A percentile compares a stretch with the other conserved stretches of the same genome.
phyloP scores from a whole-genome alignment of 2,113 vertebrate species.

The Nettapus auritus region DNA sequence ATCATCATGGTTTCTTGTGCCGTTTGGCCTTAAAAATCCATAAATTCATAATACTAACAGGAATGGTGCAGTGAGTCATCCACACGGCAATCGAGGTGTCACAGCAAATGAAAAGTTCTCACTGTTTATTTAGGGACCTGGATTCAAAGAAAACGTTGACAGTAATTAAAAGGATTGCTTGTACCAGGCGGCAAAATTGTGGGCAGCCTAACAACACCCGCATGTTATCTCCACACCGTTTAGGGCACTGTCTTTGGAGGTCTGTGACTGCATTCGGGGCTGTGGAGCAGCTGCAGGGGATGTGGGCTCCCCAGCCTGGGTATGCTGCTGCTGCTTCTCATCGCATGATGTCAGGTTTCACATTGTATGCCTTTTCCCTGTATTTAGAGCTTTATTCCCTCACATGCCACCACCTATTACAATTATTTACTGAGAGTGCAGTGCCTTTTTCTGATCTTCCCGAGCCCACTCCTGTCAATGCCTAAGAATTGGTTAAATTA shows the following conservation, averaged over 20 bases:
- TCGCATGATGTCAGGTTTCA: rapidly evolving
- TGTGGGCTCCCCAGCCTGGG: rapidly evolving
- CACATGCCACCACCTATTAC: not conserved
- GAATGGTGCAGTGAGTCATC: constrained; percentile 30
- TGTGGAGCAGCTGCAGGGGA: not conserved
- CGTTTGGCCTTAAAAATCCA: constrained; percentile 31
- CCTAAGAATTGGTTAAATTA: not conserved
- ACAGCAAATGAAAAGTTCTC: constrained; percentile 56
- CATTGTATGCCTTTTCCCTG: not conserved
- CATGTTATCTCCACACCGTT: not conserved
- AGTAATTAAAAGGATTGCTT: constrained; percentile 58
- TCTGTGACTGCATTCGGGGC: not conserved
- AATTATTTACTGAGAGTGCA: not conserved
- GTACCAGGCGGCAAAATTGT: not conserved
- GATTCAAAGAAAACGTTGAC: constrained; percentile 23
- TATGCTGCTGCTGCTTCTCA: rapidly evolving
- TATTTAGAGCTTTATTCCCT: not conserved
- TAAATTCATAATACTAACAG: not conserved
- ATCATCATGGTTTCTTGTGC: not conserved
- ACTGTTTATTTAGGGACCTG: not conserved
- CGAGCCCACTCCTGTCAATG: not conserved
- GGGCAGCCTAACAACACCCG: not conserved
- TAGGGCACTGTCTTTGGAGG: not conserved
- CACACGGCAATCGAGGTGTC: constrained; percentile 44
- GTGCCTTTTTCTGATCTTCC: not conserved